These are phyloP conservation scores for Axis porcinus DNA, from an alignment of 2,113 vertebrate species.

Conservation along the genomic window DNA sequence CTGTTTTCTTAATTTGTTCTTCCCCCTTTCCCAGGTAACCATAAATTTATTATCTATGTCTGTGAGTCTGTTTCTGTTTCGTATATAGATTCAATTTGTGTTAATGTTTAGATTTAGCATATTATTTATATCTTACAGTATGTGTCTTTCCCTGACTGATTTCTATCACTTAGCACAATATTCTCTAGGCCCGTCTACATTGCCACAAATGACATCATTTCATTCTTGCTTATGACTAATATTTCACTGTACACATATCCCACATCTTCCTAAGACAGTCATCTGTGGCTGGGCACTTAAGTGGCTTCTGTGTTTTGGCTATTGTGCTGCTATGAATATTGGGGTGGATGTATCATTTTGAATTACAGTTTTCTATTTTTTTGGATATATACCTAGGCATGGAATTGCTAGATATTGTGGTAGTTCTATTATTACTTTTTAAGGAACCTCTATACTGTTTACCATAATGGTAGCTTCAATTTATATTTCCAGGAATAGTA, in stretches of 20 bases:
- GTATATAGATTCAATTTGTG: neutral
- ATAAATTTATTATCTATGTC: neutral
- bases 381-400: neutral
- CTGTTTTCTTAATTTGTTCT: neutral
- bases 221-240: neutral
- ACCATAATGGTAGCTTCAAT: neutral
- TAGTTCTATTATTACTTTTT: neutral
- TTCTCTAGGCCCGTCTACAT: neutral
- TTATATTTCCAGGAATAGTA: neutral
- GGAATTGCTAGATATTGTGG: neutral
- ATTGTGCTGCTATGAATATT: neutral
- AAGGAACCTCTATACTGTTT: neutral
- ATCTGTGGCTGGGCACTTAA: neutral
- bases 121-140: neutral
- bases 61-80: neutral
- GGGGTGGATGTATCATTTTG: neutral
- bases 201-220: neutral
- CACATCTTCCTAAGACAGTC: neutral
- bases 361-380: neutral
- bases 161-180: neutral
- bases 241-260: neutral
- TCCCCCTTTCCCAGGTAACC: neutral
- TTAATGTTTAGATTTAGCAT: neutral
- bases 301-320: neutral
- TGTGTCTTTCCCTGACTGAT: neutral